A percentile compares a stretch with the other conserved stretches of the same genome.
Evolutionary conservation across 2,113 vertebrate genomes (phyloP).

Genomic region (Pachycephala philippinensis): DNA sequence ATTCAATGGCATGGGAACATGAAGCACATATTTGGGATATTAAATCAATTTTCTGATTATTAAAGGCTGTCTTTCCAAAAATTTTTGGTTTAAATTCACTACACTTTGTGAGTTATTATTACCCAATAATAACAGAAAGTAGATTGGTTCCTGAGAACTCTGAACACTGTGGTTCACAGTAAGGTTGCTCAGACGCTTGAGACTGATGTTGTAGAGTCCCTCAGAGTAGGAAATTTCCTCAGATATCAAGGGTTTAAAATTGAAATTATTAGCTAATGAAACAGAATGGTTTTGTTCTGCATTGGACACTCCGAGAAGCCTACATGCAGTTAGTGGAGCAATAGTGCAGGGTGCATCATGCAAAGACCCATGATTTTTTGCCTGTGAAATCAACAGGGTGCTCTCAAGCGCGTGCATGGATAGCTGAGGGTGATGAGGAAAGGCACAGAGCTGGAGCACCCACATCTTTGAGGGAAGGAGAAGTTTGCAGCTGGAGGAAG

Average conservation of each 20-base stretch:
- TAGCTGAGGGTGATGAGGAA: no score
- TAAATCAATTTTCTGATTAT: neutral
- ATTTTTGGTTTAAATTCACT: neutral
- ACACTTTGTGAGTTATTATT: neutral
- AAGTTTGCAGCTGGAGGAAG: neutral
- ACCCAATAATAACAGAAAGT: neutral
- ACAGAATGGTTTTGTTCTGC: neutral
- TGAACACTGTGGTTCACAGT: neutral
- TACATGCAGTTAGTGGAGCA: no score
- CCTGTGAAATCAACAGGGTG: fast-evolving
- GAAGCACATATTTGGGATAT: neutral
- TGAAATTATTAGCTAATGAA: neutral
- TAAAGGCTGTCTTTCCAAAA: neutral
- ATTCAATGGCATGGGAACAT: neutral
- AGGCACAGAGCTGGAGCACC: neutral
- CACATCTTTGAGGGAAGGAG: neutral
- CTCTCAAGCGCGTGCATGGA: neutral
- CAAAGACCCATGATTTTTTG: neutral
- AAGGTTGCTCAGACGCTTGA: neutral
- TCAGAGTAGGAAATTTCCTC: neutral
- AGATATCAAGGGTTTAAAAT: neutral
- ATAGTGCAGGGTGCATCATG: fast-evolving
- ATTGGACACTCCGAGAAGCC: neutral
- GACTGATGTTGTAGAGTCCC: neutral
- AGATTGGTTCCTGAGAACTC: neutral